Evolutionary conservation across 1,140 invertebrate genomes (phyloP), one percentile per base, ranked within the genome.

Genomic region (Steinernema khuongi): DNA sequence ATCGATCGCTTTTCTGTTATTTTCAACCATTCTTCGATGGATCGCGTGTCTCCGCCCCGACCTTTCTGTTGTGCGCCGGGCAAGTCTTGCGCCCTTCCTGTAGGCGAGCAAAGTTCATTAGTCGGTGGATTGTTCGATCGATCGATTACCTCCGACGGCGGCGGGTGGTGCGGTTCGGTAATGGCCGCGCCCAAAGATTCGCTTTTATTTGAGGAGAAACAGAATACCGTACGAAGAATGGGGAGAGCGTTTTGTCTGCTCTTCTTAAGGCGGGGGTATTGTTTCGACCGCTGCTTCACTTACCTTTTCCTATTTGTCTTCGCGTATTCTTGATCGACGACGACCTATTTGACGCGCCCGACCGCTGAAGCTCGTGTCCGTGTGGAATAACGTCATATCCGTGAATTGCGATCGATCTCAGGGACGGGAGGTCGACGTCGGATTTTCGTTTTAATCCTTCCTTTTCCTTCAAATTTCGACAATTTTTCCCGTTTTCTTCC

Each of bases 201-300:
- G 50, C 50, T 60, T 60, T 60, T 60, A 60, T 60, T 60, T 60
- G 50, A 60, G 50, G 50, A 26, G 50, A 60, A 60, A 60, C 50
- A 60, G 50, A 60, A 60, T 60, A 60, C 50, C 50, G 50, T 60
- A 60, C 50, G 26, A 60, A 60, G 50, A n/a, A 60, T 60, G 50
- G 7, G 50, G 26, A 22, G 4, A 41, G 36, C 36, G 36, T 7
- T 41, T 41, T 41, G 50, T 60, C 50, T 60, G 11, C 50, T 14
- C 11, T 60, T 60, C 50, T 41, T n/a, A 60, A 2, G 50, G 50
- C 50, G 50, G 7, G 50, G 14, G 4, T 22, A 60, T 60, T 60
- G 50, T 60, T 60, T 60, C 19, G 19, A 41, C 36, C 36, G 36
- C 7, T 41, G 36, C 36, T 41, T 41, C 36, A 41, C 36, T 41